Percentiles rank a stretch among this genome's conserved stretches.
phyloP scores from a whole-genome alignment of 2,888 invertebrate species.

The Hylaea fasciaria region DNA sequence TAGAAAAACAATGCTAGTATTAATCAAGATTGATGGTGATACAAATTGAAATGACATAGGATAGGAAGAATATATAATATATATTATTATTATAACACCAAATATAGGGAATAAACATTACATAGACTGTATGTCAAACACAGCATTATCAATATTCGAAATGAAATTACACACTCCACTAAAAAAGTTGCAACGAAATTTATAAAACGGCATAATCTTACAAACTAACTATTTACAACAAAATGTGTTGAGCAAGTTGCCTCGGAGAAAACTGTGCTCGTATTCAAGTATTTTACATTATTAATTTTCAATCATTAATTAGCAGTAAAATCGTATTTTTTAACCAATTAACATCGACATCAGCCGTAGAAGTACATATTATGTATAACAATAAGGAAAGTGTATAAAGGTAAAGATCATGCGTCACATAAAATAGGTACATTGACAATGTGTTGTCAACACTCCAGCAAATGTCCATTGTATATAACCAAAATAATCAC shows the following conservation, averaged over 20 bases:
- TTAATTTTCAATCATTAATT: too few relatives aligned
- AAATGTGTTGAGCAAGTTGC: neutral
- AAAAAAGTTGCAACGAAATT: constrained; percentile 3
- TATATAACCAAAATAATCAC: neutral
- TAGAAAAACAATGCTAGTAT: neutral
- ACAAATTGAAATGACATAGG: too few relatives aligned
- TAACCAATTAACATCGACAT: too few relatives aligned
- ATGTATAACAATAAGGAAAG: neutral
- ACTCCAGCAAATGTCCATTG: neutral
- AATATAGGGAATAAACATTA: neutral
- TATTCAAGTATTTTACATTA: too few relatives aligned
- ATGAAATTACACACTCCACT: constrained; percentile 7
- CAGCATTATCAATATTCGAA: constrained; percentile 2
- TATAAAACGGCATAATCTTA: constrained; percentile 11
- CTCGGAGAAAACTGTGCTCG: neutral
- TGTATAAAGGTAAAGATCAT: neutral
- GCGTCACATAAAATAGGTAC: neutral
- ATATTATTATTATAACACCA: too few relatives aligned
- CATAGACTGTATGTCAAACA: neutral
- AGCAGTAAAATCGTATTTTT: too few relatives aligned
- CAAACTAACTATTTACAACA: constrained; percentile 15
- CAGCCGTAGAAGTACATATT: too few relatives aligned
- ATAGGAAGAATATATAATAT: too few relatives aligned
- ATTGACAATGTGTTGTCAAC: neutral
- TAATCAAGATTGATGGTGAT: too few relatives aligned